Conservation (phyloP, 2,113 vertebrate species). For the Hippocampus zosterae region DNA sequence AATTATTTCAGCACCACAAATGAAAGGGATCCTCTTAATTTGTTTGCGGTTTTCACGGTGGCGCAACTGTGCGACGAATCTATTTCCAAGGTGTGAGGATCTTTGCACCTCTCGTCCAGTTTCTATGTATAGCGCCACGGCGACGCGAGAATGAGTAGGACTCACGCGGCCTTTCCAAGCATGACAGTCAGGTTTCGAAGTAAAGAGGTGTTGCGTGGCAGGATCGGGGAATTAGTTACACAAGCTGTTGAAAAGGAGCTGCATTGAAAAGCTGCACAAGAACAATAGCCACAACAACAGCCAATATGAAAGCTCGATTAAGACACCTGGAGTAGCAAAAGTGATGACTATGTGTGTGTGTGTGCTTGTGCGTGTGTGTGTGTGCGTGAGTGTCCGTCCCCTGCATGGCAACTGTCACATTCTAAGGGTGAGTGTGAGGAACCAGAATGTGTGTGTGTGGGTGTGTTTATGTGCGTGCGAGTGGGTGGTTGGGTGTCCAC, state of each 20-base stretch:
- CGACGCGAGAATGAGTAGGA: conserved; percentile 24
- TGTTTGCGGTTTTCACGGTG: background rate
- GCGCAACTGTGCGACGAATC: conserved; percentile 39
- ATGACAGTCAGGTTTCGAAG: background rate
- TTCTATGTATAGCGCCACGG: conserved; percentile 47
- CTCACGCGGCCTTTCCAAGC: conserved; percentile 36
- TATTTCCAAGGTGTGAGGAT: conserved; percentile 53
- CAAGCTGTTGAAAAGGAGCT: background rate
- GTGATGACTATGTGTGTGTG: conserved; percentile 6
- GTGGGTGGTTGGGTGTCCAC: background rate
- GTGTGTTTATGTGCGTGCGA: conserved; percentile 6
- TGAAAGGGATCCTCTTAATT: background rate
- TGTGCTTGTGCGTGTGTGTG: conserved; percentile 2
- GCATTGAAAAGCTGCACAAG: background rate
- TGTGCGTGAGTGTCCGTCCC: too few relatives aligned
- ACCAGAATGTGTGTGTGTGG: conserved; percentile 24
- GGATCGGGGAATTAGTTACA: background rate
- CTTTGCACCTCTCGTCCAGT: conserved; percentile 48
- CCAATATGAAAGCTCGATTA: too few relatives aligned
- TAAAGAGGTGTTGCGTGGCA: background rate
- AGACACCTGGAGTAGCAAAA: too few relatives aligned
- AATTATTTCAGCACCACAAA: background rate
- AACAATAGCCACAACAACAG: too few relatives aligned
- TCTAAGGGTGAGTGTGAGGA: conserved; percentile 59
- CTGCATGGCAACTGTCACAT: conserved; percentile 52